These are phyloP conservation scores for Epinotia demarniana DNA, from an alignment of 2,888 invertebrate genomes.

Conservation along the genomic window DNA sequence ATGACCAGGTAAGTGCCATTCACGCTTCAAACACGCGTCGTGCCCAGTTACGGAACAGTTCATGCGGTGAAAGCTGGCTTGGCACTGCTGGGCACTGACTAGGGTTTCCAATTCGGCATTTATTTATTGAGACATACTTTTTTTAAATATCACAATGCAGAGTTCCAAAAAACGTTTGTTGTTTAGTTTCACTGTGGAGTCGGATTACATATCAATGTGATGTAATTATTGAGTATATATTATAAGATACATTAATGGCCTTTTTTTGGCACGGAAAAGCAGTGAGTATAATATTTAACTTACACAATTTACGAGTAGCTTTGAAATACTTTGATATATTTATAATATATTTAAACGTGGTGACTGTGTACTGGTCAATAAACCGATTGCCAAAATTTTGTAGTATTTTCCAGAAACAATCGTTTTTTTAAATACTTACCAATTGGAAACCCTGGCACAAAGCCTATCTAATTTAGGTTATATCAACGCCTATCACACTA, in stretches of 20 bases:
- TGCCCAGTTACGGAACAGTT: constrained; percentile 32
- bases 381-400: not conserved
- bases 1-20: constrained; percentile 1
- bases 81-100: constrained; percentile 32
- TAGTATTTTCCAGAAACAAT: not conserved
- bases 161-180: not conserved
- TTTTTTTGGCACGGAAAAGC: too few relatives aligned
- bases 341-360: too few relatives aligned
- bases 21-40: constrained; percentile 23
- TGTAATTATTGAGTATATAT: too few relatives aligned
- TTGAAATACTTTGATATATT: too few relatives aligned
- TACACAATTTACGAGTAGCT: too few relatives aligned
- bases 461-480: not conserved
- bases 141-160: not conserved
- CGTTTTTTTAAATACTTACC: not conserved
- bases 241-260: too few relatives aligned
- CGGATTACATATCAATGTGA: too few relatives aligned
- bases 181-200: too few relatives aligned
- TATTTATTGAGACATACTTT: not conserved
- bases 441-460: not conserved
- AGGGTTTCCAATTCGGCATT: not conserved
- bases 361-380: too few relatives aligned
- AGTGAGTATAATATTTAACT: too few relatives aligned
- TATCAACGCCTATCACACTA: constrained; percentile 24
- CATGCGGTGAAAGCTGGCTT: constrained; percentile 39